These are phyloP conservation scores for Bursaphelenchus mucronatus DNA, from an alignment of 1,140 invertebrate genomes.

Conservation along the genomic window DNA sequence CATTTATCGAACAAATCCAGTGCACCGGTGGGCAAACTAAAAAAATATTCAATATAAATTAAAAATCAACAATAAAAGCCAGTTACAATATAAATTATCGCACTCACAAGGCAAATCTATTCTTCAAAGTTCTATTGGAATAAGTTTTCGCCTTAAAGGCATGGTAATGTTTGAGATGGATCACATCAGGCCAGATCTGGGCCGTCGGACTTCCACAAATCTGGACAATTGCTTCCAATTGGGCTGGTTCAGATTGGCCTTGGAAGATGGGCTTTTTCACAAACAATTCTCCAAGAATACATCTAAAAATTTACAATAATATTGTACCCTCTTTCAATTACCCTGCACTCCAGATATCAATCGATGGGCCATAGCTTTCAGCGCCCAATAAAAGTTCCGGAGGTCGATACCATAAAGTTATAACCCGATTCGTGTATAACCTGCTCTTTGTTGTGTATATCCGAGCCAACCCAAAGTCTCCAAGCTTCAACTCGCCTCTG, in stretches of 20 bases:
- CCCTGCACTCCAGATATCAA: slow-evolving; percentile 99
- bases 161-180: slow-evolving; percentile 84
- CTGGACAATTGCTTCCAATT: slow-evolving; percentile 87
- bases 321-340: slow-evolving; percentile 57
- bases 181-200: slow-evolving; percentile 94
- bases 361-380: slow-evolving; percentile 95
- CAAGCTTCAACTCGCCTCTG: slow-evolving; percentile 97
- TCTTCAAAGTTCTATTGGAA: slow-evolving; percentile 75
- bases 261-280: slow-evolving; percentile 91
- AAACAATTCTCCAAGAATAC: slow-evolving; percentile 96
- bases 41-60: slow-evolving; percentile 25
- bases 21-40: slow-evolving; percentile 76
- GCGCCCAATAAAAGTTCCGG: slow-evolving; percentile 94
- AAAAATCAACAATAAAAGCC: background rate
- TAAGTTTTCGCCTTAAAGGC: slow-evolving; percentile 85
- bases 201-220: slow-evolving; percentile 92
- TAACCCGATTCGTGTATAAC: slow-evolving; percentile 95
- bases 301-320: slow-evolving; percentile 64
- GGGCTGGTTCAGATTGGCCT: slow-evolving; percentile 85
- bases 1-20: slow-evolving; percentile 91
- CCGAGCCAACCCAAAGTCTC: slow-evolving; percentile 93
- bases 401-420: slow-evolving; percentile 82
- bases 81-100: slow-evolving; percentile 1
- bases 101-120: slow-evolving; percentile 77
- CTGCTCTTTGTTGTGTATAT: slow-evolving; percentile 85